Percentiles rank a stretch among this genome's conserved stretches.
Evolutionary conservation across 2,888 invertebrate genomes (phyloP).

Genomic region (Lochmaea capreae): DNA sequence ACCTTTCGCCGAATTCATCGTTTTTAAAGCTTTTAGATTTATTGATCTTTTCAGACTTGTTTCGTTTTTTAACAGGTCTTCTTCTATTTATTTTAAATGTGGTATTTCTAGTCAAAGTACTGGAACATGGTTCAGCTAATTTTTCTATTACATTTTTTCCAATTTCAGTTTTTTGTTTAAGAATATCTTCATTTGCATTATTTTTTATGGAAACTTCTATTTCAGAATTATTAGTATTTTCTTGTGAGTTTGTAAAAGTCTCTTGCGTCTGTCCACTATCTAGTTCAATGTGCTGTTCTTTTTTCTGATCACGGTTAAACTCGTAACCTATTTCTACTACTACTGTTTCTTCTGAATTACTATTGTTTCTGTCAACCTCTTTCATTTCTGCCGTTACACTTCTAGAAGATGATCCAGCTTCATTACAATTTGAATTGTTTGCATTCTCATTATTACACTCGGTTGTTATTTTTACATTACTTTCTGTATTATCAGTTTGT

Average conservation of each 20-base stretch:
- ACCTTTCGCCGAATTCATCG: background rate
- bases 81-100: conserved; percentile 24
- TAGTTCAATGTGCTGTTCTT: background rate
- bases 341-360: background rate
- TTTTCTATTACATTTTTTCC: background rate
- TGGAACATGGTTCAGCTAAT: background rate
- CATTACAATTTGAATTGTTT: background rate
- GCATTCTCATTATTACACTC: background rate
- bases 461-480: background rate
- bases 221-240: background rate
- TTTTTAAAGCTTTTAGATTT: conserved; percentile 12
- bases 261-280: too few relatives aligned
- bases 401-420: background rate
- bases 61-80: conserved; percentile 20
- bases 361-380: background rate
- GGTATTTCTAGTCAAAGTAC: background rate
- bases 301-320: background rate
- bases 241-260: background rate
- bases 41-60: background rate
- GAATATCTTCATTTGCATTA: background rate
- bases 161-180: background rate
- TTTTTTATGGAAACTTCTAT: background rate
- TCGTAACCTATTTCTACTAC: background rate
- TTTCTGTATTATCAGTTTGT: too few relatives aligned
- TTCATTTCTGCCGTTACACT: background rate